These are phyloP conservation scores for Sciurus niger DNA, from an alignment of 2,113 vertebrate species.

Conservation along the genomic window DNA sequence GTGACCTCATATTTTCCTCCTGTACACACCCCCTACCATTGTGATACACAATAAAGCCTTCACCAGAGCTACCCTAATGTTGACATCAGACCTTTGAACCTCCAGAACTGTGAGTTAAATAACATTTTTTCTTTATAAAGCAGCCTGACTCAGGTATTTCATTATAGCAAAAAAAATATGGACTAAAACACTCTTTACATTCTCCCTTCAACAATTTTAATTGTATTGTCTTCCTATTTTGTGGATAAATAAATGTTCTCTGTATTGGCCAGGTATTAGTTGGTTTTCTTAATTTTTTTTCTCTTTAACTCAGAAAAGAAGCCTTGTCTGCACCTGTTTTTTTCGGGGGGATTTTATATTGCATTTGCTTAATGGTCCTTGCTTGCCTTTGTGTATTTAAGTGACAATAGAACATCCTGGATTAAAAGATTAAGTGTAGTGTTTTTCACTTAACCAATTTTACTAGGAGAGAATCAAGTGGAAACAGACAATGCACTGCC, in stretches of 20 bases:
- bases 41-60: background rate
- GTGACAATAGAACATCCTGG: background rate
- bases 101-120: background rate
- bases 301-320: background rate
- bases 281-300: background rate
- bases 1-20: background rate
- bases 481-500: background rate
- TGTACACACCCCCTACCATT: background rate
- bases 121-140: background rate
- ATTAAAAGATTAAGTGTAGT: background rate
- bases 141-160: background rate
- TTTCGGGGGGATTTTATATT: background rate
- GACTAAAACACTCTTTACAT: background rate
- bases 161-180: background rate
- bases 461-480: background rate
- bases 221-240: background rate
- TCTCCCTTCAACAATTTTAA: background rate
- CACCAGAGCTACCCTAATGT: background rate
- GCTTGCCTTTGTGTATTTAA: background rate
- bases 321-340: background rate
- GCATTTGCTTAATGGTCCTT: background rate
- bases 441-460: background rate
- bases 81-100: background rate
- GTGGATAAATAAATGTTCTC: background rate
- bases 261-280: background rate